Percentiles rank a stretch among this genome's conserved stretches.
phyloP scores from a whole-genome alignment of 2,113 vertebrate genomes.

The Semnornis frantzii region DNA sequence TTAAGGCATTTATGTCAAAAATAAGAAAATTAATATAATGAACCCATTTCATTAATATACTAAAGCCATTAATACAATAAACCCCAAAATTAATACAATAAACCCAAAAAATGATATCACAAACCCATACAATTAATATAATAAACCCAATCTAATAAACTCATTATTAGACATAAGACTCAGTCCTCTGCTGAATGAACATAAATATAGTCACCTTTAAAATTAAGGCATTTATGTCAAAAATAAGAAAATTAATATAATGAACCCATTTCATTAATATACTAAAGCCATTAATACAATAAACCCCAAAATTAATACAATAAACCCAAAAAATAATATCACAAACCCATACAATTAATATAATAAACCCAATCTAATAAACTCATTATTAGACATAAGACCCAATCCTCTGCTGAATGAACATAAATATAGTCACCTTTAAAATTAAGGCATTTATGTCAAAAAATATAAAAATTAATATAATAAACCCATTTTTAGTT shows the following conservation, averaged over 20 bases:
- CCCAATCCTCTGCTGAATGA: not conserved
- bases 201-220: not conserved
- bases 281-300: too few relatives aligned
- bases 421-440: not conserved
- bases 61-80: too few relatives aligned
- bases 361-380: too few relatives aligned
- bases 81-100: too few relatives aligned
- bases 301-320: too few relatives aligned
- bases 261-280: not conserved
- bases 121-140: too few relatives aligned
- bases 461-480: not conserved
- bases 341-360: too few relatives aligned
- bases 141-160: too few relatives aligned
- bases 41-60: not conserved
- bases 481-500: not conserved
- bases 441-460: not conserved
- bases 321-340: too few relatives aligned
- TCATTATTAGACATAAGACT: not conserved
- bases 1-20: not conserved
- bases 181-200: not conserved
- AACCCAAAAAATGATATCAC: too few relatives aligned
- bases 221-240: not conserved
- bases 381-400: not conserved
- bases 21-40: not conserved
- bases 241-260: not conserved